Conservation (phyloP, 2,113 vertebrate species). For the Azemiops feae region DNA sequence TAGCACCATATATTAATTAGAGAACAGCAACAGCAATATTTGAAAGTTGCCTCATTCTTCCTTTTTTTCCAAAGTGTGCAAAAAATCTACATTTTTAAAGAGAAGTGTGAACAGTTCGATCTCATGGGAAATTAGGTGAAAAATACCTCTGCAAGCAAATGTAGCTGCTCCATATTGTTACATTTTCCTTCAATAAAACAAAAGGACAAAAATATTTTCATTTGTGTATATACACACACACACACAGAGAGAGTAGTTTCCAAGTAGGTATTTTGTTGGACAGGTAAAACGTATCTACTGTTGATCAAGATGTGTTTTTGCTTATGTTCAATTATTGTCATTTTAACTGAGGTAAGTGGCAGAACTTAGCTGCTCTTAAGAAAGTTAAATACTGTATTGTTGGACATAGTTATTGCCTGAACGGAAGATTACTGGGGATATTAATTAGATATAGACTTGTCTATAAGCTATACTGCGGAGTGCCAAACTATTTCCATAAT, state of each 20-base stretch:
- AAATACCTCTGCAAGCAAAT: conserved; percentile 62
- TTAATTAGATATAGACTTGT: neutral
- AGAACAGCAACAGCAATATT: conserved; percentile 32
- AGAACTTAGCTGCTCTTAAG: neutral
- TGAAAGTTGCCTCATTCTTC: conserved; percentile 54
- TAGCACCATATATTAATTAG: neutral
- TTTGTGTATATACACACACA: neutral
- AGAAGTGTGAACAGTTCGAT: conserved; percentile 50
- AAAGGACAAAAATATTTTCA: conserved; percentile 45
- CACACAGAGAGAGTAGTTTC: neutral
- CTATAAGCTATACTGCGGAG: neutral
- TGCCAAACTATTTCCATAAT: neutral
- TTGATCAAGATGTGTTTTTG: neutral
- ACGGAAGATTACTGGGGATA: neutral
- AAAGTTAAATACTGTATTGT: neutral
- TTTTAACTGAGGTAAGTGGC: neutral
- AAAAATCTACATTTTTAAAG: conserved; percentile 60
- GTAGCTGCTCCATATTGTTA: conserved; percentile 51
- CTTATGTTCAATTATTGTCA: neutral
- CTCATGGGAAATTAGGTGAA: conserved; percentile 11
- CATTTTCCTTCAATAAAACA: conserved; percentile 63
- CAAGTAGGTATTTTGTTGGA: neutral
- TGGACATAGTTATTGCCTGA: neutral
- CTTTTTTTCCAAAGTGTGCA: conserved; percentile 60
- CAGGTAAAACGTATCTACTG: neutral